phyloP scores from a whole-genome alignment of 2,888 invertebrate species.

The Andrena chrysosceles region DNA sequence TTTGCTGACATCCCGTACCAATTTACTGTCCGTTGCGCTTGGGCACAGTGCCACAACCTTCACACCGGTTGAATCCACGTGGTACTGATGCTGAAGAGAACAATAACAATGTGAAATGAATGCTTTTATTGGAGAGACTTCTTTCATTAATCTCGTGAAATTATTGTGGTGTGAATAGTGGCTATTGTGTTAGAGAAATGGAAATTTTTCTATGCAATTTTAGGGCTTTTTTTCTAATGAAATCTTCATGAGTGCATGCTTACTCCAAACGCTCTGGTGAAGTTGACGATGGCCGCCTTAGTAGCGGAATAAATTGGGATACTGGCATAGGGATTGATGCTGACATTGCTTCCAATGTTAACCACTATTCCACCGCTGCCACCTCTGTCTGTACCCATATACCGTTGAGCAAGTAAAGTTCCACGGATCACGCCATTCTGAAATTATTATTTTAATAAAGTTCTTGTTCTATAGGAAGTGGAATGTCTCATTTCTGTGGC shows the following conservation, averaged over 20 bases:
- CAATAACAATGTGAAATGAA: conserved; percentile 18
- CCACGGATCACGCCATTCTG: conserved; percentile 93
- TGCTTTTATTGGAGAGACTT: background rate
- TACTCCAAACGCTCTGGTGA: conserved; percentile 91
- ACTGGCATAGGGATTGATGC: conserved; percentile 89
- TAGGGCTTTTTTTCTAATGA: background rate
- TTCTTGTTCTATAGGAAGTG: background rate
- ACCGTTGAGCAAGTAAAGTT: conserved; percentile 90
- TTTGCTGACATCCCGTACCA: conserved; percentile 89
- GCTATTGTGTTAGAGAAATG: background rate
- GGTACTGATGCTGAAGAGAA: conserved; percentile 88
- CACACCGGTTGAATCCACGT: conserved; percentile 90
- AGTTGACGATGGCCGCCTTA: conserved; percentile 91
- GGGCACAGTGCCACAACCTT: conserved; percentile 90
- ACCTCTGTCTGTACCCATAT: conserved; percentile 91
- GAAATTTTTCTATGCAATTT: background rate
- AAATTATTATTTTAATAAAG: conserved; percentile 62
- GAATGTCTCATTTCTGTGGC: background rate
- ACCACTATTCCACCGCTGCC: conserved; percentile 92
- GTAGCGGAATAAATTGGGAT: conserved; percentile 92
- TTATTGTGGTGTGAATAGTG: background rate
- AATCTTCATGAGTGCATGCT: background rate
- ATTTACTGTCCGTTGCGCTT: conserved; percentile 89
- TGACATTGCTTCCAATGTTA: conserved; percentile 91
- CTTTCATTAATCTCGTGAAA: background rate